These are phyloP conservation scores for Limnothrissa miodon DNA, from an alignment of 2,113 vertebrate genomes.

Conservation along the genomic window DNA sequence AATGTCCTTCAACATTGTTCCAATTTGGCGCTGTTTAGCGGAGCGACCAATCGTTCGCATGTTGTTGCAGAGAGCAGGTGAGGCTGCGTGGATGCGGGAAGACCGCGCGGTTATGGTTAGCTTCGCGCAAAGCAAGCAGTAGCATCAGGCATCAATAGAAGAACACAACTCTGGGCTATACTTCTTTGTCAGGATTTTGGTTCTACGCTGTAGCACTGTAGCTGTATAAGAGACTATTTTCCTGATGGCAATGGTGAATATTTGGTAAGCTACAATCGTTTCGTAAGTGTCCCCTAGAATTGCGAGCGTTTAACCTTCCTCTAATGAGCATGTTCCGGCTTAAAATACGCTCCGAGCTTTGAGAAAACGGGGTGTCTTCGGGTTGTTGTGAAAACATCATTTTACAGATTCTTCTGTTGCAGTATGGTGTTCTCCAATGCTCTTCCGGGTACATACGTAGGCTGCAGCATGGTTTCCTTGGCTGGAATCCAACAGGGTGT, in stretches of 20 bases:
- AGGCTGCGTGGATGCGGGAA: slow-evolving; percentile 7
- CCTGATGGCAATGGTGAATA: background rate
- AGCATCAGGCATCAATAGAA: background rate
- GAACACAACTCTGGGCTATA: background rate
- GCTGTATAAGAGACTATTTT: background rate
- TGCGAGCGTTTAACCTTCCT: background rate
- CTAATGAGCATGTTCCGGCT: background rate
- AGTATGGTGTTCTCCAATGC: background rate
- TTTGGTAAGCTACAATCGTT: slow-evolving; percentile 27
- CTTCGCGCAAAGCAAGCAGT: background rate
- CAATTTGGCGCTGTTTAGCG: slow-evolving; percentile 15
- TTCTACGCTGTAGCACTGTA: background rate
- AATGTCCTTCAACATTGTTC: slow-evolving; percentile 7
- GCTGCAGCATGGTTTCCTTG: background rate
- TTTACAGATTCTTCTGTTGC: background rate
- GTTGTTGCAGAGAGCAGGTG: slow-evolving; percentile 13
- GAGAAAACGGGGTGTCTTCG: background rate
- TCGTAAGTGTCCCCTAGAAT: background rate
- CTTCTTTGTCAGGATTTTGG: background rate
- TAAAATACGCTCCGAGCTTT: no score
- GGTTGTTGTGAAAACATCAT: background rate
- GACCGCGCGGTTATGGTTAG: slow-evolving; percentile 8
- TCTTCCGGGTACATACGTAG: slow-evolving; percentile 27
- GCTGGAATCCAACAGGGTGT: background rate
- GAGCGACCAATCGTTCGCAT: background rate